Base-by-base conservation (phyloP, 1,140 invertebrate genomes). In the Sarcophaga bullata region DNA sequence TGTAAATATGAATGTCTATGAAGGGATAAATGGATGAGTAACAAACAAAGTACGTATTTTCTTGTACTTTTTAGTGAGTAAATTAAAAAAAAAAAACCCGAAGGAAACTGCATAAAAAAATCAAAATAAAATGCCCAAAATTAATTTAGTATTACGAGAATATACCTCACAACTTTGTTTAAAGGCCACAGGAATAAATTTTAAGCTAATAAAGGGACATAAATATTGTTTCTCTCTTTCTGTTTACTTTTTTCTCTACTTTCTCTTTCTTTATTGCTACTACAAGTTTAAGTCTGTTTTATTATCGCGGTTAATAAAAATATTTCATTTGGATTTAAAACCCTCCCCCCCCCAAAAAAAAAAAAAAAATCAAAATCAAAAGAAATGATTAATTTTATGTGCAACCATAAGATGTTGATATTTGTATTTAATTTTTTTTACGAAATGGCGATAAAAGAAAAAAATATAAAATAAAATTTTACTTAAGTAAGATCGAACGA, bases 21-120 rank as follows among this genome's bases (percentile, higher is more conserved):
- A 68, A 68, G 10, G 19, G n/a, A n/a, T 4, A 2, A n/a, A 58
- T 58, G 17, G 19, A 68, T 68, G 62, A 19, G 1, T 15, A 37
- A 62, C n/a, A 62, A 7, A 62, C 15, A 62, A 62, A 52, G 8
- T 19, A n/a, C 15, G 19, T 68, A 68, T 68, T 68, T 68, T 68
- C 62, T 68, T 68, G 62, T 68, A 68, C 58, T 68, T 68, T 58
- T 68, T 68, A 68, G 58, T 19, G n/a, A 68, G n/a, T 68, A 68
- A 68, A 68, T 68, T 68, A 68, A 68, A 68, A 68, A 68, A 17
- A 62, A 17, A 68, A 68, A 68, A 68, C 19, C 17, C 19, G 54
- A 5, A 37, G 25, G 25, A 37, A 37, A 37, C 1, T 37, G 25
- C 25, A 37, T 37, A 37, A 37, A 37, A 37, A 37, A 37, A 37